Evolutionary conservation across 2,888 invertebrate species (phyloP), one percentile per base, ranked within the genome.

Genomic region (Phaedon cochleariae): DNA sequence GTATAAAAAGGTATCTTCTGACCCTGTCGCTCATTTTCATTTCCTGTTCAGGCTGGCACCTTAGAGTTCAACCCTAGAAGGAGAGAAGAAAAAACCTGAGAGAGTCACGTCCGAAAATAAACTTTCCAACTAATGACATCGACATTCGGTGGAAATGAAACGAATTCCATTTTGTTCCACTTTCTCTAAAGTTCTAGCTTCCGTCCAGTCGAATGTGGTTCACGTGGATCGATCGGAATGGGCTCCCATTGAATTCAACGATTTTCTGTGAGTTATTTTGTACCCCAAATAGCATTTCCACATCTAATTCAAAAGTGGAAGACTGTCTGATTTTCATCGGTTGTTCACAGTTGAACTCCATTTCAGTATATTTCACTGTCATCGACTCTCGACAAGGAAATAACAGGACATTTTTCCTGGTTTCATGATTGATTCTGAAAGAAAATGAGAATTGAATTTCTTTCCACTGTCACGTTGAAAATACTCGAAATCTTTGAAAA

Each of bases 41-140:
- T 34, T 34, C 31, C 31, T 10, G 41, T 41, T 41, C 4, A 15
- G 10, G 3, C 41, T 15, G 41, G n/a, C 41, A 41, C 41, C 41
- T 41, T n/a, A 3, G 41, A 41, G 15, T 12, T 15, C 41, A 6
- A 15, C 41, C 41, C 41, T 34, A 9, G 31, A 41, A 15, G 15
- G 15, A 15, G 15, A 41, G 12, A 41, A 41, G 7, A 4, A 41
- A 34, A 34, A 41, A 1, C 41, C 3, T 41, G 15, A 41, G 15
- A 41, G 41, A 41, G 41, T 41, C 41, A 41, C 41, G 41, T 41
- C 41, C 41, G 41, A 41, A 41, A 41, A 41, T 41, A 41, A 41
- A 41, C 41, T 41, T 41, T 41, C 41, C 41, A 41, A 15, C 41
- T 41, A 41, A 41, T 41, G 41, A 41, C 41, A 41, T 41, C 41